Evolutionary conservation across 1,140 invertebrate species (phyloP).

Genomic region (Brevipalpus yothersi): DNA sequence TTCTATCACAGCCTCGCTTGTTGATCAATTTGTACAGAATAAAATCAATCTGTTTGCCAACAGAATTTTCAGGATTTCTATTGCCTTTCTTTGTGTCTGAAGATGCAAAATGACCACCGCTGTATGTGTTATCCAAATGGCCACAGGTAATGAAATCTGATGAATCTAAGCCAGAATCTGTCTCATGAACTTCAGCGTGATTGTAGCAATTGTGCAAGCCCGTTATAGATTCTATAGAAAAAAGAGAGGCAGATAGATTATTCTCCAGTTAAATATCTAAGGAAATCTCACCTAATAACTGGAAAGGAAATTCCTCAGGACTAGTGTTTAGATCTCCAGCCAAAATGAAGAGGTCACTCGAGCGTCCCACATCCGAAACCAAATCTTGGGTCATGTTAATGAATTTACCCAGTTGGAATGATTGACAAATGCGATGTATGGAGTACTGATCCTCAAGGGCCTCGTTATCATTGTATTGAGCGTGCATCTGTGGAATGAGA

Average conservation of each 20-base stretch:
- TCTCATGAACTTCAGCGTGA: not conserved
- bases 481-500: constrained; percentile 5
- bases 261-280: not conserved
- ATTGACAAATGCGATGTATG: constrained; percentile 11
- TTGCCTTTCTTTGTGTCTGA: not conserved
- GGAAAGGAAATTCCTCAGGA: constrained; percentile 8
- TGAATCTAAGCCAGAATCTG: not conserved
- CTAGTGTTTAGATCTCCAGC: constrained; percentile 11
- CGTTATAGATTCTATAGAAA: constrained; percentile 1
- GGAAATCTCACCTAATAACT: constrained; percentile 4
- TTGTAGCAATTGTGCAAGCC: constrained; percentile 3
- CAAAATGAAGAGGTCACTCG: constrained; percentile 7
- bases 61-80: not conserved
- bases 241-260: not conserved
- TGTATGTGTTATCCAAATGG: constrained; percentile 4
- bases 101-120: not conserved
- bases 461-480: constrained; percentile 9
- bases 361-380: not conserved
- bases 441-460: constrained; percentile 9
- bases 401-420: constrained; percentile 10
- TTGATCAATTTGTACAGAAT: constrained; percentile 7
- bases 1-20: not conserved
- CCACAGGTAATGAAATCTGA: constrained; percentile 8
- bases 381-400: constrained; percentile 7
- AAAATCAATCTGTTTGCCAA: constrained; percentile 10